Conservation (phyloP, 2,797 vertebrate species). For the Tenualosa thibaudeaui region DNA sequence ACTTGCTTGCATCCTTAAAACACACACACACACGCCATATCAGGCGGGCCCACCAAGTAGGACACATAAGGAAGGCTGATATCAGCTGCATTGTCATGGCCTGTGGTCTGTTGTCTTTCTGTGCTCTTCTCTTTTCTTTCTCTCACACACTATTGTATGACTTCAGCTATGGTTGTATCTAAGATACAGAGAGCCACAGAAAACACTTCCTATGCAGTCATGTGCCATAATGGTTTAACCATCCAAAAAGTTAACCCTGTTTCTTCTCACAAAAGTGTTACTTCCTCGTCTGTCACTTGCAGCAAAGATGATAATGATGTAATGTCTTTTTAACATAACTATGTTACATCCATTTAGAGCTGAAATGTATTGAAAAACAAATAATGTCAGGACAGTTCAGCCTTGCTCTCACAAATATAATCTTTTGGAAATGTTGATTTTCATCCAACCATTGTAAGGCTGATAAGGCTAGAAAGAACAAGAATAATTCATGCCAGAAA, state of each 20-base stretch:
- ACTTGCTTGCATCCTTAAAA: not conserved
- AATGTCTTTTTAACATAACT: not conserved
- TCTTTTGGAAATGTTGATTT: no score
- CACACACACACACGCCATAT: constrained; percentile 27
- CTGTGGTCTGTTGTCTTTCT: not conserved
- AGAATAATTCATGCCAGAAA: no score
- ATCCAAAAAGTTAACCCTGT: not conserved
- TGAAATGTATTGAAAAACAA: no score
- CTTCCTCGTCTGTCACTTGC: not conserved
- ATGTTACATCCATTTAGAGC: not conserved
- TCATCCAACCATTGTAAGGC: no score
- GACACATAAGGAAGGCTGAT: not conserved
- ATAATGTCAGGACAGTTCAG: no score
- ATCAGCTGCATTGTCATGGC: not conserved
- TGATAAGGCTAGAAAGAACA: no score
- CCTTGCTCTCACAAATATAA: no score
- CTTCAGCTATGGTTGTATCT: not conserved
- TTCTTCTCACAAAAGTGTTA: not conserved
- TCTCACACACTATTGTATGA: not conserved
- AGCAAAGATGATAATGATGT: not conserved
- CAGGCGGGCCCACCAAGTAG: not conserved
- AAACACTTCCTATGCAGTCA: not conserved
- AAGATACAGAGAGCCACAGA: no score
- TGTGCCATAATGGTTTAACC: not conserved
- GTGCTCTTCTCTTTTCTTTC: not conserved